Evolutionary conservation across 2,113 vertebrate genomes (phyloP), one percentile per base, ranked within the genome.

Genomic region (Plestiodon gilberti): DNA sequence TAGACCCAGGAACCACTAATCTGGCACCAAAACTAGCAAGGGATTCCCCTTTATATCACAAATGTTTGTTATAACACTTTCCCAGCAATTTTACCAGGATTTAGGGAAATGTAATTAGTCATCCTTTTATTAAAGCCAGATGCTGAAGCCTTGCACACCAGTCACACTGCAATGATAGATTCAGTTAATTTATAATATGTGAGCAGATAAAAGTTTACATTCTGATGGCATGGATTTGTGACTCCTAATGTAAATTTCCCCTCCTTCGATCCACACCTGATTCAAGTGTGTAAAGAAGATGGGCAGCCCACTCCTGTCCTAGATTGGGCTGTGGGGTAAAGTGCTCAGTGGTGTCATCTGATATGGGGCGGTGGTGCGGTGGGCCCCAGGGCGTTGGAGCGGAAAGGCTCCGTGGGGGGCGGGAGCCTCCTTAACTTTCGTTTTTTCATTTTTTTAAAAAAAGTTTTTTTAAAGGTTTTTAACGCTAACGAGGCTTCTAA

Each of bases 11-110:
- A 79, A 40, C 78, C 23, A 38, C 15, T 80, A 80, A 43, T 8
- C 35, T 80, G 28, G 23, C 13, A 15, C 59, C 15, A 61, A 40
- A 81, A 28, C 38, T 67, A n/a, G 20, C 33, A 70, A 71, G 48
- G 11, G 65, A 22, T 86, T 82, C 82, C 85, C 70, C 87, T 94
- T 90, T 73, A 8, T 23, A 83, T 82, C 15, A 55, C 33, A 71
- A 40, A 64, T 8, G 10, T 81, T 30, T 30, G 28, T 69, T 89
- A 17, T 87, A 91, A 3, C 57, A 59, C 78, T 86, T 91, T 88
- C 93, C 80, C 82, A 82, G 85, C 80, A 88, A 78, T 87, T 57
- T 93, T 91, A 75, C 75, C 89, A 89, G 85, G 83, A 78, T 59
- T 85, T 77, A 86, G 69, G 74, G n/a, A 61, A 88, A 61, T 13